Percentiles rank a stretch among this genome's conserved stretches.
phyloP scores from a whole-genome alignment of 2,797 vertebrate species.

The Florisuga fusca region DNA sequence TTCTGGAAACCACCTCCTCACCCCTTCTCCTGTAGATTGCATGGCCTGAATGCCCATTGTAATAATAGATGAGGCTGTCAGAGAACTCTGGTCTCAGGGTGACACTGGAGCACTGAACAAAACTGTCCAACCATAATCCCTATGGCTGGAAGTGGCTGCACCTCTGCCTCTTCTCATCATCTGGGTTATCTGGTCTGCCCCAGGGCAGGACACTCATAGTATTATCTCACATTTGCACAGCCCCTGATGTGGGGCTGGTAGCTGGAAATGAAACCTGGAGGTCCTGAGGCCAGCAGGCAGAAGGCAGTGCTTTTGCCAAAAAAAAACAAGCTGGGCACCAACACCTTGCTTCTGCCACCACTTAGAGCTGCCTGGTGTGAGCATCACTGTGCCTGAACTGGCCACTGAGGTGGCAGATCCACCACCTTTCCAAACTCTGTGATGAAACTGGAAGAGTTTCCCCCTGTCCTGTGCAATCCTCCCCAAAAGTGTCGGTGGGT shows the following conservation, averaged over 20 bases:
- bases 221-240: neutral
- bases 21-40: neutral
- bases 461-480: neutral
- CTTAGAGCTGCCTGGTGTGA: neutral
- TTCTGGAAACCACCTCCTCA: neutral
- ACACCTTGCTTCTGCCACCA: accelerated
- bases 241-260: neutral
- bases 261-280: neutral
- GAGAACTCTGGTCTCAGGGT: neutral
- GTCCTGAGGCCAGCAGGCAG: neutral
- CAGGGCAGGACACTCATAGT: neutral
- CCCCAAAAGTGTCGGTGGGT: accelerated
- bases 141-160: neutral
- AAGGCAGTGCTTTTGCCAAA: neutral
- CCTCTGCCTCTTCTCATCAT: neutral
- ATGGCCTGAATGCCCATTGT: accelerated
- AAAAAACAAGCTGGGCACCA: neutral
- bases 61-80: neutral
- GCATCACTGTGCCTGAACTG: neutral
- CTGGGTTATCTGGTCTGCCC: neutral
- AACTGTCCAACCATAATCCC: neutral
- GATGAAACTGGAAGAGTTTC: neutral
- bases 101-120: neutral
- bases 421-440: neutral
- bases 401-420: neutral